Conservation (phyloP, 2,113 vertebrate species). For the Lichenostomus cassidix region DNA sequence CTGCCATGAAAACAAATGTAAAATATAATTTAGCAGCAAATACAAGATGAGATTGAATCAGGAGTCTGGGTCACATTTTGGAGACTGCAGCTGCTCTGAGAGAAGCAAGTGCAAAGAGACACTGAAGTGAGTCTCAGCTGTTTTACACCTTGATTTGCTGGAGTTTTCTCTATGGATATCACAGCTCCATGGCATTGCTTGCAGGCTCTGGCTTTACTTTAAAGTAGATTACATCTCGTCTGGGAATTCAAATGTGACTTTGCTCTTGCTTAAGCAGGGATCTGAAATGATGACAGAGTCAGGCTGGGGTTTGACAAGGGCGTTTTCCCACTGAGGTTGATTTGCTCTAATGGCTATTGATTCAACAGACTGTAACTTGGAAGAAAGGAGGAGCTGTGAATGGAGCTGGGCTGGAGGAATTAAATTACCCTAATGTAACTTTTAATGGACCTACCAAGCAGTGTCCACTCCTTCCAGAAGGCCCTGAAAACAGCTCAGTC, state of each 20-base stretch:
- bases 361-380: slow-evolving; percentile 47
- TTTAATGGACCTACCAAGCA: slow-evolving; percentile 48
- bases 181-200: neutral
- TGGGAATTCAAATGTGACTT: neutral
- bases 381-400: slow-evolving; percentile 51
- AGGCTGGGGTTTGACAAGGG: slow-evolving; percentile 10
- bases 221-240: neutral
- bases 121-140: neutral
- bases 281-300: neutral
- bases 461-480: slow-evolving; percentile 14
- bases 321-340: slow-evolving; percentile 25
- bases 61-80: neutral
- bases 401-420: slow-evolving; percentile 22
- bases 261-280: neutral
- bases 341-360: slow-evolving; percentile 66
- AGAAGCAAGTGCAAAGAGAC: neutral
- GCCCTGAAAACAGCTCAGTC: neutral
- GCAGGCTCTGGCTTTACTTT: neutral
- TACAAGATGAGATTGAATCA: neutral
- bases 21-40: neutral
- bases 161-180: neutral
- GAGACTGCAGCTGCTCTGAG: neutral
- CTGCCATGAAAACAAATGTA: neutral
- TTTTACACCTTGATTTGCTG: neutral
- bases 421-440: slow-evolving; percentile 61